phyloP scores from a whole-genome alignment of 2,888 invertebrate genomes.

The Melanostoma mellinum region DNA sequence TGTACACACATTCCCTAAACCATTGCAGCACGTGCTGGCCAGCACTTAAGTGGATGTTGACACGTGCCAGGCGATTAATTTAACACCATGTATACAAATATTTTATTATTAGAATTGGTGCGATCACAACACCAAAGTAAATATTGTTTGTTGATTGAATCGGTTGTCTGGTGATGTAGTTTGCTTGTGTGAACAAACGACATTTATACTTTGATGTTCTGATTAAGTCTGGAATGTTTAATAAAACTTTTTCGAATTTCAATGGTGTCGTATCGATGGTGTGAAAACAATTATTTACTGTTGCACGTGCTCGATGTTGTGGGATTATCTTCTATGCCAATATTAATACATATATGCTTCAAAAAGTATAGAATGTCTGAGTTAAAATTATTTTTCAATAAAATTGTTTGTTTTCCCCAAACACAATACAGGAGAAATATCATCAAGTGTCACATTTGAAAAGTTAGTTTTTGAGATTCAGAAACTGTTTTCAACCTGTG shows the following conservation, averaged over 20 bases:
- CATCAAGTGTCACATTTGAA: too few species aligned
- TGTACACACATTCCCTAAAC: constrained; percentile 30
- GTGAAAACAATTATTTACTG: constrained; percentile 46
- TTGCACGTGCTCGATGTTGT: constrained; percentile 43
- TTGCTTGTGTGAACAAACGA: constrained; percentile 53
- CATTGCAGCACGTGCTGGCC: constrained; percentile 53
- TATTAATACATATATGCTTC: neutral
- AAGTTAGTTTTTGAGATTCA: too few species aligned
- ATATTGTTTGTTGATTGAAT: constrained; percentile 72
- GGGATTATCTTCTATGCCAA: constrained; percentile 4
- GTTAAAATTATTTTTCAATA: too few species aligned
- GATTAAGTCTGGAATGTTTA: constrained; percentile 71
- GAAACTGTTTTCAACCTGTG: too few species aligned
- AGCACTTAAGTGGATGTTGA: constrained; percentile 67
- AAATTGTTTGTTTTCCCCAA: too few species aligned
- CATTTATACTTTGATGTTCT: constrained; percentile 64
- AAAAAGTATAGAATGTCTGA: too few species aligned
- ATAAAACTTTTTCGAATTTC: constrained; percentile 53
- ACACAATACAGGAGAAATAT: too few species aligned
- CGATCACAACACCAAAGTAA: constrained; percentile 71
- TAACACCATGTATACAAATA: constrained; percentile 73
- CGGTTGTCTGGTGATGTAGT: constrained; percentile 65
- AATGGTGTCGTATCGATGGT: constrained; percentile 36
- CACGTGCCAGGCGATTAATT: constrained; percentile 71
- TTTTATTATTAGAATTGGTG: constrained; percentile 72